A percentile compares a stretch with the other conserved stretches of the same genome.
Conservation (phyloP, 2,888 invertebrate species). For the Ectemnius cavifrons region DNA sequence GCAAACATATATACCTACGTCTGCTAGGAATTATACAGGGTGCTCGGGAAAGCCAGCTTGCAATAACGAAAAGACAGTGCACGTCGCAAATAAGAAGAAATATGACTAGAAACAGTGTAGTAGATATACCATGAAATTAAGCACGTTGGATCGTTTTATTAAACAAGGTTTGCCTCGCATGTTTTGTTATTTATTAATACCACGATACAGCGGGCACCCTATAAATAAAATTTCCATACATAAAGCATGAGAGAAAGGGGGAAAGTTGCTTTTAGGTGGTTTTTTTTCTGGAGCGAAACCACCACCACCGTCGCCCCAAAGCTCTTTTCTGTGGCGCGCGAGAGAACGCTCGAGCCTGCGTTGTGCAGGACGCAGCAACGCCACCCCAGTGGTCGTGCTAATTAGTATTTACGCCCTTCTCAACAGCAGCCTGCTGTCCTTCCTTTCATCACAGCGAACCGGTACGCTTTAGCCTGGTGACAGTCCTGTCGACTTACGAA, state of each 20-base stretch:
- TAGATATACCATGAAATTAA: too few species aligned
- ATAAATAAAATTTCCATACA: too few species aligned
- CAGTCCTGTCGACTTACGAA: constrained; percentile 52
- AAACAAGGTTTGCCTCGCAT: not conserved
- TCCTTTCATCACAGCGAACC: constrained; percentile 53
- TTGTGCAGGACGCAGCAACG: constrained; percentile 8
- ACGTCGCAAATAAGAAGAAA: too few species aligned
- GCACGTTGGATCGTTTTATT: too few species aligned
- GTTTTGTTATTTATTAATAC: not conserved
- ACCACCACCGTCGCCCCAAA: too few species aligned
- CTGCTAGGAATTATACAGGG: not conserved
- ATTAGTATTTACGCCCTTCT: constrained; percentile 64
- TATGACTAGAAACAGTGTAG: too few species aligned
- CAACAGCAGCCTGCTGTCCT: constrained; percentile 46
- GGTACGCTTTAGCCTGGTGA: constrained; percentile 1
- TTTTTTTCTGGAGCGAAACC: too few species aligned
- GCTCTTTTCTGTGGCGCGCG: constrained; percentile 20
- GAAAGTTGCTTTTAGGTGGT: too few species aligned
- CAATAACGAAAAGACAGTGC: too few species aligned
- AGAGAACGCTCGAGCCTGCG: constrained; percentile 47
- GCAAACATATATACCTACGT: not conserved
- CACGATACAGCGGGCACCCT: too few species aligned
- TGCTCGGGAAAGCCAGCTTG: too few species aligned
- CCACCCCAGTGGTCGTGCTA: constrained; percentile 42
- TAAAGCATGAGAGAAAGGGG: too few species aligned